These are phyloP conservation scores for Malacosoma neustria DNA, from an alignment of 2,888 invertebrate genomes.

Conservation along the genomic window DNA sequence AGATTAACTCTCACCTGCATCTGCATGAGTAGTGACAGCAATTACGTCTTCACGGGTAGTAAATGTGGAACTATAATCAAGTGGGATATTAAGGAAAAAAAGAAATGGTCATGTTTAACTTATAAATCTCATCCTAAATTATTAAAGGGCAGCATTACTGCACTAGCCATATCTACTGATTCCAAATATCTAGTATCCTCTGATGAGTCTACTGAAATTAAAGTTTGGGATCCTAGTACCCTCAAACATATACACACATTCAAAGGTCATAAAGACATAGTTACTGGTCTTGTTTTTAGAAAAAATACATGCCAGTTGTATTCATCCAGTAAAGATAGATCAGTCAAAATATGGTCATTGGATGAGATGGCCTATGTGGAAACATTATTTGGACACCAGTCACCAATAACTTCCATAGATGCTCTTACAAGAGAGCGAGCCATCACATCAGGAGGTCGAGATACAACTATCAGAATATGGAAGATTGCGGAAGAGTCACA, in stretches of 20 bases:
- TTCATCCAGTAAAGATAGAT: constrained; percentile 83
- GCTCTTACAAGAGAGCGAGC: constrained; percentile 89
- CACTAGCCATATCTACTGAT: constrained; percentile 85
- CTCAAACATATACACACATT: constrained; percentile 86
- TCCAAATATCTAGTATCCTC: constrained; percentile 83
- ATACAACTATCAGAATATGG: constrained; percentile 93
- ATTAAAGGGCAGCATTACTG: constrained; percentile 71
- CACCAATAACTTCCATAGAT: constrained; percentile 89
- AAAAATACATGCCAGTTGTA: constrained; percentile 90
- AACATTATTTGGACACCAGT: constrained; percentile 95
- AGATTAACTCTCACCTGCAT: constrained; percentile 86
- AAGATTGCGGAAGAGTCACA: constrained; percentile 98
- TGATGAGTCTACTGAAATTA: constrained; percentile 76
- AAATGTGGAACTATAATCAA: constrained; percentile 93
- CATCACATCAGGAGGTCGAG: constrained; percentile 92
- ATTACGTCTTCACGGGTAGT: constrained; percentile 85
- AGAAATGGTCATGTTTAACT: constrained; percentile 74
- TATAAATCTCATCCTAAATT: constrained; percentile 54
- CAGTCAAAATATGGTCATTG: constrained; percentile 95
- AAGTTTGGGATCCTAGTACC: constrained; percentile 88
- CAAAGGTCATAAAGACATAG: constrained; percentile 82
- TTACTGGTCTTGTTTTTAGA: constrained; percentile 89
- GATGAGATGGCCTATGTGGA: constrained; percentile 98
- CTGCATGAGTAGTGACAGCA: constrained; percentile 83
- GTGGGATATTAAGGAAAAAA: constrained; percentile 82